These are phyloP conservation scores for Hippopotamyrus pictus DNA, from an alignment of 2,797 vertebrate genomes.

Conservation along the genomic window DNA sequence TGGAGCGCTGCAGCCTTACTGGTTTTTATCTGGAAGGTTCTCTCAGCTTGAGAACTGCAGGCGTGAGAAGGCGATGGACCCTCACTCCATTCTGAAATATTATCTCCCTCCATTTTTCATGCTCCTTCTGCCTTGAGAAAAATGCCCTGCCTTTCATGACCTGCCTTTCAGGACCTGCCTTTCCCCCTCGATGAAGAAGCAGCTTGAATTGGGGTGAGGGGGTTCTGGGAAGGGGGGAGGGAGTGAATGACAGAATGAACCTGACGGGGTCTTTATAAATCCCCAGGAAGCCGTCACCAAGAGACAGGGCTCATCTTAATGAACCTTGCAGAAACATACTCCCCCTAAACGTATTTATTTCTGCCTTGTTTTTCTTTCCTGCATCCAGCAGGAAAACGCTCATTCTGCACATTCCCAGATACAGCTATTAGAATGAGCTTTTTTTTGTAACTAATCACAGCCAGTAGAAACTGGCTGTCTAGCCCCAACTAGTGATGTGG, in stretches of 20 bases:
- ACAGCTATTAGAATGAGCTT: not conserved
- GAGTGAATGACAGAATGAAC: not conserved
- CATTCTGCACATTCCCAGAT: not conserved
- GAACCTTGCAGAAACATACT: not conserved
- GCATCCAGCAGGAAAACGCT: not conserved
- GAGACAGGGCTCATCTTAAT: not conserved
- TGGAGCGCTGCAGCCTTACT: not conserved
- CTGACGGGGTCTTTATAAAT: not conserved
- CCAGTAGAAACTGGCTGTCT: not conserved
- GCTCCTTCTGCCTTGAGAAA: not conserved
- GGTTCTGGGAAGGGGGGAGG: not conserved
- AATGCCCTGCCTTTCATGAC: constrained; percentile 1
- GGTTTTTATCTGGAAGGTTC: not conserved
- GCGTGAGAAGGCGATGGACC: not conserved
- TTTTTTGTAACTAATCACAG: not conserved
- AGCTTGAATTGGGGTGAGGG: not conserved
- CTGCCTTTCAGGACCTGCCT: not conserved
- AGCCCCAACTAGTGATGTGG: not conserved
- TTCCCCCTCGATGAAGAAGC: not conserved
- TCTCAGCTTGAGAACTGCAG: not conserved
- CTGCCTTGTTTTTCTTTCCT: not conserved
- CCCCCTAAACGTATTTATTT: not conserved
- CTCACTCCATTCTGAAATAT: not conserved
- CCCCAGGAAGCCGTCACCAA: not conserved
- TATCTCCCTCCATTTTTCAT: not conserved